Evolutionary conservation across 2,888 invertebrate genomes (phyloP), one percentile per base, ranked within the genome.

Genomic region (Scaptomyza flava): DNA sequence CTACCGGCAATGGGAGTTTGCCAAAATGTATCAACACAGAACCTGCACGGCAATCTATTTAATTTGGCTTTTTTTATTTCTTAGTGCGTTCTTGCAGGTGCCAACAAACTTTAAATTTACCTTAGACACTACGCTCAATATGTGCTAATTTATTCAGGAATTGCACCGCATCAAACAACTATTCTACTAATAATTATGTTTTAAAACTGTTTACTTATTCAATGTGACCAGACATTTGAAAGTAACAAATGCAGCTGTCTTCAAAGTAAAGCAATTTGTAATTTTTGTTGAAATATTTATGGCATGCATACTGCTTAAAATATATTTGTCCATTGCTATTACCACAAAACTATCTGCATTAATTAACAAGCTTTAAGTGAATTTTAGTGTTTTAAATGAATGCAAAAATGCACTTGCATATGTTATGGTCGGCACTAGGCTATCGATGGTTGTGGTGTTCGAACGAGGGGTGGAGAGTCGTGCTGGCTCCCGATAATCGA

Each of bases 131-230:
- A 9, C 23, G 23, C 27, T 27, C 0, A 27, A 1, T 17, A 4
- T 23, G 5, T 3, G 20, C 14, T 20, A 17, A 61, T 56, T 47
- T 11, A 36, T 1, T 1, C 6, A 6, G 6, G 42, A 60, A 47
- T n/a, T n/a, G 9, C 4, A 23, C 65, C 54, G 43, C 27, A 52
- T 30, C 20, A 17, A 69, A 36, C 61, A 75, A 75, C 43, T 74
- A 66, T 65, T 36, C 2, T 11, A 7, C 6, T 41, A 20, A 11
- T 12, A 31, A 20, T 2, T 4, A 31, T 17, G 11, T 27, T 31
- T 74, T 72, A 41, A 62, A 72, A 68, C 41, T 50, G 17, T 31
- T 45, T 20, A 27, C 14, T 20, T 7, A 5, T 1, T 8, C 36
- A 58, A 23, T 41, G 54, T 68, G 67, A 58, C 68, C 63, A 56